Percentiles rank a stretch among this genome's conserved stretches.
These are phyloP conservation scores for Bemisia tabaci DNA, from an alignment of 1,140 invertebrate species.

Conservation along the genomic window DNA sequence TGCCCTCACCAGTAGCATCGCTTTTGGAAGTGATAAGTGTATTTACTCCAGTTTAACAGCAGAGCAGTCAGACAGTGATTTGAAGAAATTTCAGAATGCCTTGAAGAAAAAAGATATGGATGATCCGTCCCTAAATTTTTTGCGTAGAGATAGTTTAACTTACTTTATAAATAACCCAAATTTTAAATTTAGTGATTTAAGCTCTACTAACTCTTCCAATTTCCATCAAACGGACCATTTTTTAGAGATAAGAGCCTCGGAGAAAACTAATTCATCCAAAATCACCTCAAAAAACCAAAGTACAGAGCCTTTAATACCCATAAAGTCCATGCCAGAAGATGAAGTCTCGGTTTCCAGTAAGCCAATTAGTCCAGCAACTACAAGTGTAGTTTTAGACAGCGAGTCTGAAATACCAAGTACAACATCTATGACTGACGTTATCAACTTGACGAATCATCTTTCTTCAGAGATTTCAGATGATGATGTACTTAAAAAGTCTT, in stretches of 20 bases:
- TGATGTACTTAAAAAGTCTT: no score
- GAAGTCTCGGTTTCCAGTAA: background rate
- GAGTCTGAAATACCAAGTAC: background rate
- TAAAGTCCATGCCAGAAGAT: no score
- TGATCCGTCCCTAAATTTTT: background rate
- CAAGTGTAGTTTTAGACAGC: background rate
- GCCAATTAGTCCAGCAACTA: background rate
- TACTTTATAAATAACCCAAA: background rate
- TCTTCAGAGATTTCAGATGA: no score
- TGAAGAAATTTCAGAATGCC: background rate
- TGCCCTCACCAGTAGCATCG: background rate
- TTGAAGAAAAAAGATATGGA: background rate
- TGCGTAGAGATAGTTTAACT: background rate
- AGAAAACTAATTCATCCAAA: constrained; percentile 21
- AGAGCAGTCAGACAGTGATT: background rate
- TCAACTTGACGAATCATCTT: no score
- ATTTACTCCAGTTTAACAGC: background rate
- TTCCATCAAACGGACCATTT: constrained; percentile 20
- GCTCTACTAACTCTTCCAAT: background rate
- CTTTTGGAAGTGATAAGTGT: background rate
- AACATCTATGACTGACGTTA: no score
- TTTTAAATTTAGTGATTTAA: background rate
- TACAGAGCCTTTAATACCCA: no score
- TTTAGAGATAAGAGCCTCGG: constrained; percentile 30
- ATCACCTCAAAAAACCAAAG: no score